Base-by-base conservation (phyloP, 2,888 invertebrate species). In the Pseudococcus viburni region DNA sequence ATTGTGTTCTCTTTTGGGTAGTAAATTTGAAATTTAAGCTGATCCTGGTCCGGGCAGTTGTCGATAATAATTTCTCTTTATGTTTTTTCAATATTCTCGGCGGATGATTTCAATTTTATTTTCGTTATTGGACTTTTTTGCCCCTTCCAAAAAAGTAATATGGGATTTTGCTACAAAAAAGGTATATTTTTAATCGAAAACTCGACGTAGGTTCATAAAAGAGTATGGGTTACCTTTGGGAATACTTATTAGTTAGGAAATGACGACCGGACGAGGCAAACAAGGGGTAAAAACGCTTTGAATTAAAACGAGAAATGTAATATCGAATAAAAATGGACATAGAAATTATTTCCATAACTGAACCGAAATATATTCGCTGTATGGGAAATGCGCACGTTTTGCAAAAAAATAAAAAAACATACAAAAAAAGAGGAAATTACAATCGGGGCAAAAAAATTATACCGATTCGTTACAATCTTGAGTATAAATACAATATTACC, bases 301-400 rank as follows among this genome's bases (percentile, higher is more conserved):
- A 73, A 73, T 73, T 73, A 73, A 73, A 26, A 80, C 80, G 80
- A 80, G 42, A 42, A 80, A 59, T 33, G 42, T 42, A 80, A 42
- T 80, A 80, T 80, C 42, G 80, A 15, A 80, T 33, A 33, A 80
- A 77, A 80, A 80, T 80, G 80, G 80, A n/a, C 68, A 73, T 9
- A 39, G 80, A 80, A 80, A 80, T 80, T 80, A 80, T 42, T 80
- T 42, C 80, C 80, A 42, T 80, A 80, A 80, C 80, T 39, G 80
- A 42, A 80, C 12, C 68, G 42, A 80, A 80, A 80, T 42, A 80
- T 80, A 42, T 80, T 80, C 42, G 80, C 33, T 80, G 80, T 33
- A 73, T 26, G 33, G 33, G 15, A 33, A 73, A 73, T 73, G 42
- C 17, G 26, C 39, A n/a, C 39, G 39, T 42, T 26, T 42, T 17